These are phyloP conservation scores for Homalodisca vitripennis DNA, from an alignment of 1,140 invertebrate genomes.

Conservation along the genomic window DNA sequence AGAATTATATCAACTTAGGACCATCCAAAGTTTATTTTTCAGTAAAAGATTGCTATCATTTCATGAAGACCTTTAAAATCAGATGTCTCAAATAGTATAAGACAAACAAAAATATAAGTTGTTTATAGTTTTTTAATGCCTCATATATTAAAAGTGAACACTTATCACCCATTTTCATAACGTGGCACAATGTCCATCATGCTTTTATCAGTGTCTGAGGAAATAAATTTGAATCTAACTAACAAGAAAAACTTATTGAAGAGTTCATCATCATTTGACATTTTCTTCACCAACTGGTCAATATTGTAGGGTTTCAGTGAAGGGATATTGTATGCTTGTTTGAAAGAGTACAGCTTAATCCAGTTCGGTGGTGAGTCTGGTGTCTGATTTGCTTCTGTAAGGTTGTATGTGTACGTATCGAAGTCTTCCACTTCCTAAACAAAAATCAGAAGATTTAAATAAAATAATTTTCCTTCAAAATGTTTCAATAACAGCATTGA, in stretches of 20 bases:
- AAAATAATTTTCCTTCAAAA: background rate
- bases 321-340: conserved; percentile 57
- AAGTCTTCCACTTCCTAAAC: conserved; percentile 63
- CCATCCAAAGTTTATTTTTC: too few species aligned
- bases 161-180: too few species aligned
- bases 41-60: too few species aligned
- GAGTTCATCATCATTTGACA: conserved; percentile 45
- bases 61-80: background rate
- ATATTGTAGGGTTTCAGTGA: conserved; percentile 47
- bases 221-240: conserved; percentile 25
- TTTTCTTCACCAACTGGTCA: conserved; percentile 44
- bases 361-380: conserved; percentile 57
- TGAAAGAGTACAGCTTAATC: conserved; percentile 68
- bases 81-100: background rate
- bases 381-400: conserved; percentile 70
- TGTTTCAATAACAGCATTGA: background rate
- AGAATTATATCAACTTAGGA: too few species aligned
- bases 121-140: background rate
- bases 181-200: too few species aligned
- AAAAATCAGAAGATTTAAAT: background rate
- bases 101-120: background rate
- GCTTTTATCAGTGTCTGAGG: too few species aligned
- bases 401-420: conserved; percentile 72
- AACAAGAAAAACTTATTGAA: conserved; percentile 49
- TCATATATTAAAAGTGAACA: background rate